Conservation (phyloP, 2,113 vertebrate species). For the Eubucco bourcierii region DNA sequence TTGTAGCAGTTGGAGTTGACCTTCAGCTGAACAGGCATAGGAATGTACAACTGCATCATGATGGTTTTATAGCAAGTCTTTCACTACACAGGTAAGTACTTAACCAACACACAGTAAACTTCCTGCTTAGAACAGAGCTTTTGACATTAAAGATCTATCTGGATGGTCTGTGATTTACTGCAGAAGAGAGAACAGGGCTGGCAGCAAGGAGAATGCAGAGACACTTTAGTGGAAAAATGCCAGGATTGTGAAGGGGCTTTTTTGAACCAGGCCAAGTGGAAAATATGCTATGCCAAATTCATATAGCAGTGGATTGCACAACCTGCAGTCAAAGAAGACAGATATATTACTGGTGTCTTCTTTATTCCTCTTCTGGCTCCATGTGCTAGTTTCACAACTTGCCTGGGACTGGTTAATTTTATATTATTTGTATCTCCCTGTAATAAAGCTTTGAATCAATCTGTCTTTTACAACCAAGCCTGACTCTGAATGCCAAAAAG, state of each 20-base stretch:
- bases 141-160: background rate
- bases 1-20: background rate
- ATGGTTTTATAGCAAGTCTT: background rate
- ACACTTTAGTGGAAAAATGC: background rate
- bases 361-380: background rate
- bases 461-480: background rate
- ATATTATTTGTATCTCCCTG: background rate
- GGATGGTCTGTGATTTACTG: background rate
- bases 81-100: background rate
- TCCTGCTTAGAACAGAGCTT: background rate
- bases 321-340: background rate
- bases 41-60: background rate
- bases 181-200: background rate
- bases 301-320: background rate
- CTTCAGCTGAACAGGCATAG: background rate
- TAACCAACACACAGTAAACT: background rate
- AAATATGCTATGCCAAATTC: background rate
- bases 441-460: background rate
- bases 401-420: background rate
- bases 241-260: background rate
- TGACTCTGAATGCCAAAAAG: background rate
- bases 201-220: background rate
- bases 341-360: background rate
- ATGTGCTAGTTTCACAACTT: background rate
- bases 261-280: background rate